Base-by-base conservation (phyloP, 2,797 vertebrate genomes). In the Poeciliopsis presidionis region DNA sequence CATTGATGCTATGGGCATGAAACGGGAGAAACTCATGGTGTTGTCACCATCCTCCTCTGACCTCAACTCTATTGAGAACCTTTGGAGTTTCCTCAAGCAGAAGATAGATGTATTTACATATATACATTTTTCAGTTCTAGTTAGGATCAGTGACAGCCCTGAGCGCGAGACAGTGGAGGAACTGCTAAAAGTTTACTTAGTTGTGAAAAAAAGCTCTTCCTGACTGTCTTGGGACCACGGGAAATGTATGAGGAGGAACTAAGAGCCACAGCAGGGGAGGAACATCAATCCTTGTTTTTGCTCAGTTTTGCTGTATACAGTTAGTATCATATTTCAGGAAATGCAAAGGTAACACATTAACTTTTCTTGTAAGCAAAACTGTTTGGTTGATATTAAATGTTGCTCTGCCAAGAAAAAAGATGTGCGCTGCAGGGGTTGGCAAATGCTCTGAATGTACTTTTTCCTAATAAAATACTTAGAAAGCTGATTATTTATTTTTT, bases 381-480 rank as follows among this genome's bases (percentile, higher is more conserved):
- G 25, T 63, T 39, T 39, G 63, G 61, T 39, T 65, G 33, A 63
- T 65, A 39, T 67, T 67, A 67, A 13, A 36, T 22, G 36, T 41
- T 67, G 63, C 63, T 43, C 63, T 67, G 20, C 63, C 18, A 67
- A 67, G 36, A 43, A 67, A 41, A 11, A 41, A 12, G 12, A 12
- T 67, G 36, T 41, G 63, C 11, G 1, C 36, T 41, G 22, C 39
- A 67, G 63, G 22, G 20, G 39, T 41, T 12, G 25, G 9, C 2
- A 45, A 36, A 51, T 49, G 28, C 43, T 0, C 36, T 75, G 67
- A 76, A 72, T 25, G 33, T 39, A 51, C 49, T 69, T 43, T 53
- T 25, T 39, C 53, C 12, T 71, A 16, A 74, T 59, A 41, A 75
- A 80, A 41, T 53, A 70, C 57, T 70, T 70, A 67, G 22, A 57